Evolutionary conservation across 2,113 vertebrate genomes (phyloP).

Genomic region (Ptyas mucosa): DNA sequence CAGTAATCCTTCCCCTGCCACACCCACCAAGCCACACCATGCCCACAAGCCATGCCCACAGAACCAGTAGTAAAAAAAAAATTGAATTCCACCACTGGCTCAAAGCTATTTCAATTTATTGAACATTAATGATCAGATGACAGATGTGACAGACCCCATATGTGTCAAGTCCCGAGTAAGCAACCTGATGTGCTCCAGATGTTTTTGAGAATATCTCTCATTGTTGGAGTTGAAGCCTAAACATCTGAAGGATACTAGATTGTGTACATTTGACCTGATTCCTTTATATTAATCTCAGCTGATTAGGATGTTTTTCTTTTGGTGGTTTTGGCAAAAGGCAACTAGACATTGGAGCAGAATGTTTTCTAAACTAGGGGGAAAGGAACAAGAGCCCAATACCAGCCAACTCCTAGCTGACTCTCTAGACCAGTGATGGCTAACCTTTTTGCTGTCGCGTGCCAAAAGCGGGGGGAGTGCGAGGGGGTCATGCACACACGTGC

Average conservation of each 20-base stretch:
- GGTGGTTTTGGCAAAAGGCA: neutral
- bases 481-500: too few relatives aligned
- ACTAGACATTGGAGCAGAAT: neutral
- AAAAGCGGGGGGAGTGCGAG: too few relatives aligned
- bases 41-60: too few relatives aligned
- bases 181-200: neutral
- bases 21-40: too few relatives aligned
- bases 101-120: neutral
- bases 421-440: too few relatives aligned
- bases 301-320: neutral
- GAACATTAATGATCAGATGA: neutral
- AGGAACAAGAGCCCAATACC: neutral
- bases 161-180: neutral
- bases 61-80: too few relatives aligned
- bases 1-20: too few relatives aligned
- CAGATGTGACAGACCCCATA: neutral
- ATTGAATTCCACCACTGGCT: neutral
- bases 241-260: neutral
- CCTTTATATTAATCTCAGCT: neutral
- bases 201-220: neutral
- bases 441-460: too few relatives aligned
- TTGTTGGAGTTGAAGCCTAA: neutral
- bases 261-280: neutral
- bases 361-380: neutral
- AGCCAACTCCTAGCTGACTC: neutral